Conservation (phyloP, 2,113 vertebrate species). For the Malurus elegans region DNA sequence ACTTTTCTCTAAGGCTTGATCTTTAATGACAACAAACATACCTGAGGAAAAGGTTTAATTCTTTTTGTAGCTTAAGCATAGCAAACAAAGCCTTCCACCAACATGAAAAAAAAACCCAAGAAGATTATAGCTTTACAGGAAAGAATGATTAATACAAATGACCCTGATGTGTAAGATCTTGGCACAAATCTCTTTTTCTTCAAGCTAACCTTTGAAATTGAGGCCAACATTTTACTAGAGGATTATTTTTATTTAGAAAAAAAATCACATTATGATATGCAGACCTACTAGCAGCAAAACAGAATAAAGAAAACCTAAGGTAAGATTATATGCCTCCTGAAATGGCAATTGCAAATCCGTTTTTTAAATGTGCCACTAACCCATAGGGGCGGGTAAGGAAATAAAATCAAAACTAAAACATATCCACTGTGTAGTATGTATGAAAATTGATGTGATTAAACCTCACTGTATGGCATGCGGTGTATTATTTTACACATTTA, state of each 20-base stretch:
- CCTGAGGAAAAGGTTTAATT: neutral
- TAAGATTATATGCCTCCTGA: neutral
- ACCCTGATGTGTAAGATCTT: neutral
- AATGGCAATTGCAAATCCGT: neutral
- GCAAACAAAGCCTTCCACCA: constrained; percentile 26
- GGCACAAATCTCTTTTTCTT: neutral
- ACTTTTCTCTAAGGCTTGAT: neutral
- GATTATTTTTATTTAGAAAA: constrained; percentile 49
- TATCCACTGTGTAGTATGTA: neutral
- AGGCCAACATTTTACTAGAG: neutral
- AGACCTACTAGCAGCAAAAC: constrained; percentile 8
- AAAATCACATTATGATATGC: neutral
- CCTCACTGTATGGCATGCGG: neutral
- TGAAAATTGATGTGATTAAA: constrained; percentile 52
- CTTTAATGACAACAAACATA: neutral
- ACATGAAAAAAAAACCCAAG: constrained; percentile 22
- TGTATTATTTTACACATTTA: constrained; percentile 47
- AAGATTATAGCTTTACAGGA: constrained; percentile 41
- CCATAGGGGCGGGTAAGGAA: neutral
- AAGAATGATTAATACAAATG: constrained; percentile 25
- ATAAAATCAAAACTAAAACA: neutral
- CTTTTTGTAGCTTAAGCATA: neutral
- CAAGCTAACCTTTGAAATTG: constrained; percentile 5
- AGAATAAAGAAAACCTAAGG: constrained; percentile 30
- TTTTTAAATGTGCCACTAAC: neutral